Conservation (phyloP, 2,113 vertebrate genomes). For the Smithornis capensis region DNA sequence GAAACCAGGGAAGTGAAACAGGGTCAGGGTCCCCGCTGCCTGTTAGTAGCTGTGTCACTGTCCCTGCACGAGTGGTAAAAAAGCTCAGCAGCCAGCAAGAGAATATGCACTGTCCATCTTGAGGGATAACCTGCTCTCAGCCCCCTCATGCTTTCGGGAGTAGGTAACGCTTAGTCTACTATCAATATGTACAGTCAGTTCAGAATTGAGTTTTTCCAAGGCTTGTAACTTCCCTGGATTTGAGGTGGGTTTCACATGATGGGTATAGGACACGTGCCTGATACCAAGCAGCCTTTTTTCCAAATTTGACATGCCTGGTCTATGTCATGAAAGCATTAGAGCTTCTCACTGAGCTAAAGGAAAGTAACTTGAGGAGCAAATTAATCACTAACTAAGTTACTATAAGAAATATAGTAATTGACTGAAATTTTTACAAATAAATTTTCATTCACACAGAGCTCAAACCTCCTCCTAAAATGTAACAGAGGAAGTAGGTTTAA, state of each 20-base stretch:
- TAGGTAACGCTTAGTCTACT: neutral
- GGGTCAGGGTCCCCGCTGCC: neutral
- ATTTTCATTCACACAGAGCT: neutral
- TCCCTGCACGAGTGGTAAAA: neutral
- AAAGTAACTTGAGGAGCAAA: neutral
- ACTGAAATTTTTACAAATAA: neutral
- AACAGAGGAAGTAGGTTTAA: no score
- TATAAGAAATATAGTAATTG: neutral
- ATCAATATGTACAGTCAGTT: neutral
- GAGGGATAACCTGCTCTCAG: neutral
- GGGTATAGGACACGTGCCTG: rapidly evolving
- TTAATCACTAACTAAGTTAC: neutral
- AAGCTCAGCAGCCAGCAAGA: neutral
- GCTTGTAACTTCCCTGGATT: neutral
- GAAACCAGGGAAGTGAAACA: neutral
- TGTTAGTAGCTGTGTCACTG: neutral
- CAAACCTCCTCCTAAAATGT: no score
- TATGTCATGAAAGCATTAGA: neutral
- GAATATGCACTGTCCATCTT: rapidly evolving
- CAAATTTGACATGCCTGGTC: neutral
- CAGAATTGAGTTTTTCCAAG: neutral
- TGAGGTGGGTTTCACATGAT: neutral
- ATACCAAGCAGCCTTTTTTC: neutral
- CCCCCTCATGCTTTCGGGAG: neutral
- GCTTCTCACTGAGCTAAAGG: neutral